Conservation (phyloP, 1,140 invertebrate genomes). For the Copidosoma floridanum region DNA sequence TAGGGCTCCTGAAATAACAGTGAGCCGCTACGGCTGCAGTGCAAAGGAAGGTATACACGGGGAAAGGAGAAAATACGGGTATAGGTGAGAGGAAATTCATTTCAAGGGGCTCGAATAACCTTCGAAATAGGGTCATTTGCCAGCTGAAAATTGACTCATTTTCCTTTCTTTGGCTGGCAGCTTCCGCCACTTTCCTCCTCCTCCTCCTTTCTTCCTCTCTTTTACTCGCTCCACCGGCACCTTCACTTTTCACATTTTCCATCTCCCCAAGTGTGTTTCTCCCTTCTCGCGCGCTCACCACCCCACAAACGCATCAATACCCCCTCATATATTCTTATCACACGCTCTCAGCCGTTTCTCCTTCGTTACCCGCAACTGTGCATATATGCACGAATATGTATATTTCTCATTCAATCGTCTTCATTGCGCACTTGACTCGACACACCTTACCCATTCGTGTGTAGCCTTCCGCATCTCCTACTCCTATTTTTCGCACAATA, state of each 20-base stretch:
- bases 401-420: no score
- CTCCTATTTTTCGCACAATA: no score
- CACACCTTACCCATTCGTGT: no score
- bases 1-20: not conserved
- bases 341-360: no score
- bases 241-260: conserved; percentile 3
- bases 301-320: not conserved
- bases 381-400: no score
- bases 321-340: conserved; percentile 11
- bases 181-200: no score
- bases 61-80: no score
- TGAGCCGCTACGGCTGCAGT: not conserved
- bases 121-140: not conserved
- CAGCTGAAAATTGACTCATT: not conserved
- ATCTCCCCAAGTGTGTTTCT: conserved; percentile 5
- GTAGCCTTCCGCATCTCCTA: not conserved
- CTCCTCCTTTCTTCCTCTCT: not conserved
- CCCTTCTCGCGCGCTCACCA: no score
- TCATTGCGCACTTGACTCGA: no score
- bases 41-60: no score
- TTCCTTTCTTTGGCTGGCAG: not conserved
- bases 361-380: no score
- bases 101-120: not conserved
- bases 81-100: not conserved
- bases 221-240: not conserved